Conservation (phyloP, 1,140 invertebrate genomes). For the Leptoteleia sp. region DNA sequence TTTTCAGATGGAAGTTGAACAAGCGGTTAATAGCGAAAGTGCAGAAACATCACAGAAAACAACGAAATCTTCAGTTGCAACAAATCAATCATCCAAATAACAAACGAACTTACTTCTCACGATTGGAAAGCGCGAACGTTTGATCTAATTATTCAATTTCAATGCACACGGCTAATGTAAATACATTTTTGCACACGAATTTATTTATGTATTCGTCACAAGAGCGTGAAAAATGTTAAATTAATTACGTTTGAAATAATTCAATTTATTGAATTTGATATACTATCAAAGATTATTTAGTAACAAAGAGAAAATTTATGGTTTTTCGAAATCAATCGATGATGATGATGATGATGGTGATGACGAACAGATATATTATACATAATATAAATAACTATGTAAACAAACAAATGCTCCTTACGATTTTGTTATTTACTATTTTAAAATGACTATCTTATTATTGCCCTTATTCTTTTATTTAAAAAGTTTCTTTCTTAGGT, state of each 20-base stretch:
- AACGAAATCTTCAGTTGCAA: constrained; percentile 69
- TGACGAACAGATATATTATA: constrained; percentile 13
- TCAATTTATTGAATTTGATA: constrained; percentile 16
- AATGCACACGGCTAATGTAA: constrained; percentile 15
- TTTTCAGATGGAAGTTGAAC: constrained; percentile 78
- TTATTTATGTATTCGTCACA: constrained; percentile 32
- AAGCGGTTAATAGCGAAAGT: constrained; percentile 71
- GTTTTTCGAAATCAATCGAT: constrained; percentile 13
- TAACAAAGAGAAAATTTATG: constrained; percentile 40
- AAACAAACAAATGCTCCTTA: constrained; percentile 11
- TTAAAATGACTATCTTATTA: background rate
- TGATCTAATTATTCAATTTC: constrained; percentile 50
- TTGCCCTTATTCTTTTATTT: constrained; percentile 15
- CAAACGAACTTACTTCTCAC: constrained; percentile 71
- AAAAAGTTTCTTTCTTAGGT: constrained; percentile 9
- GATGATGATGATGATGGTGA: too few relatives aligned
- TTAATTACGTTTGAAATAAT: constrained; percentile 25
- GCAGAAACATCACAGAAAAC: constrained; percentile 77
- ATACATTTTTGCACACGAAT: constrained; percentile 7
- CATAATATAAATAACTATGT: constrained; percentile 14
- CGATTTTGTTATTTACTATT: constrained; percentile 16
- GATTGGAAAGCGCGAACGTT: constrained; percentile 68
- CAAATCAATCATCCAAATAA: constrained; percentile 78
- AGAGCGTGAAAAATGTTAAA: constrained; percentile 16
- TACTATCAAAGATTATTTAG: constrained; percentile 18